These are phyloP conservation scores for Capromys pilorides DNA, from an alignment of 2,797 vertebrate genomes.

Conservation along the genomic window DNA sequence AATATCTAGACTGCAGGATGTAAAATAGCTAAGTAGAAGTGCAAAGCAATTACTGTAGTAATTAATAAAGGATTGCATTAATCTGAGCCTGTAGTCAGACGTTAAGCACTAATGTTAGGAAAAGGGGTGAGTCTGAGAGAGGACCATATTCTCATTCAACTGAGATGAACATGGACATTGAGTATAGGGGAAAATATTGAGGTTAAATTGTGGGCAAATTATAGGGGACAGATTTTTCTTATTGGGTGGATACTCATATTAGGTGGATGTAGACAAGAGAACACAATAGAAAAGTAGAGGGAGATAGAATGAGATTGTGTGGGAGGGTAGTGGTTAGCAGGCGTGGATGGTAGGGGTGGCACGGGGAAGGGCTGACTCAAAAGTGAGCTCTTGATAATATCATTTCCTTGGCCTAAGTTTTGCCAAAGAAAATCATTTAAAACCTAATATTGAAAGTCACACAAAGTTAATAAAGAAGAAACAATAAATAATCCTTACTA, in stretches of 20 bases:
- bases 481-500: background rate
- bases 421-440: constrained; percentile 47
- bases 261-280: constrained; percentile 26
- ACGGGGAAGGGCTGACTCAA: background rate
- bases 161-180: constrained; percentile 48
- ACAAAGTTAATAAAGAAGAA: constrained; percentile 28
- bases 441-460: constrained; percentile 45
- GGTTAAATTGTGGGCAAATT: background rate
- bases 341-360: background rate
- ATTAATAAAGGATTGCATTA: constrained; percentile 26
- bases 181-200: constrained; percentile 2
- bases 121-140: background rate
- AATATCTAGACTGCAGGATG: constrained; percentile 46
- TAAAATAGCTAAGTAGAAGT: constrained; percentile 62
- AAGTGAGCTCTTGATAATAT: background rate
- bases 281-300: background rate
- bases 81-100: background rate
- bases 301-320: constrained; percentile 19
- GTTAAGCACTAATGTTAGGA: constrained; percentile 2
- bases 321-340: background rate
- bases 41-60: background rate
- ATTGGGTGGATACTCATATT: background rate
- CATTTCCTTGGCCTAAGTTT: background rate
- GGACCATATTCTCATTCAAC: background rate
- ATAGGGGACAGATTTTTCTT: background rate